phyloP scores from a whole-genome alignment of 1,140 invertebrate species.

The Augochlora pura region DNA sequence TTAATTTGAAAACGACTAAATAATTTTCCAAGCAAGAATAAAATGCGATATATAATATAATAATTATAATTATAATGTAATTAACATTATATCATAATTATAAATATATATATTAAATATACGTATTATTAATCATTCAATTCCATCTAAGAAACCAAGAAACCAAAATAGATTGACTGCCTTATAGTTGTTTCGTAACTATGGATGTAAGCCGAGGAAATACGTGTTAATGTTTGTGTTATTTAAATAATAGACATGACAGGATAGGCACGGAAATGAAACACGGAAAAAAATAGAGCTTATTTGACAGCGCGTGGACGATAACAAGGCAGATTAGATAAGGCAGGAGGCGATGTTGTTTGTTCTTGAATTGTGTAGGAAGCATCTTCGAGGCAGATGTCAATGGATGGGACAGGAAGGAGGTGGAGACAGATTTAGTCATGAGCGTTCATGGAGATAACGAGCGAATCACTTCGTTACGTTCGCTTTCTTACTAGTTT shows the following conservation, averaged over 20 bases:
- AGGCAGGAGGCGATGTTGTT: constrained; percentile 28
- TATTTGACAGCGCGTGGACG: neutral
- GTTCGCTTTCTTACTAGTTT: neutral
- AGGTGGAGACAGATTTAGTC: constrained; percentile 48
- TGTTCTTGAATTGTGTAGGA: constrained; percentile 17
- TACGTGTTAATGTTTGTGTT: neutral
- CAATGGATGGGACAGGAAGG: constrained; percentile 48
- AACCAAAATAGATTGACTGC: no score
- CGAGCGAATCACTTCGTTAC: constrained; percentile 1
- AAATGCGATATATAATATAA: no score
- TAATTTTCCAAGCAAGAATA: no score
- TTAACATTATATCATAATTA: no score
- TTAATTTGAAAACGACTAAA: constrained; percentile 13
- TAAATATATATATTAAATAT: no score
- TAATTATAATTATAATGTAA: no score
- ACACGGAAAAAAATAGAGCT: neutral
- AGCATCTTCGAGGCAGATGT: constrained; percentile 52
- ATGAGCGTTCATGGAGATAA: constrained; percentile 37
- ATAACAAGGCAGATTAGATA: constrained; percentile 55
- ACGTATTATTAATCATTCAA: no score
- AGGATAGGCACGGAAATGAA: neutral
- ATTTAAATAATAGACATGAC: neutral
- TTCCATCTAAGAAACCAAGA: no score
- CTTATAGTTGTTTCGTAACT: no score
- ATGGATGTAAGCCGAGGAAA: no score